These are phyloP conservation scores for Rhagologus leucostigma DNA, from an alignment of 2,113 vertebrate species.

Conservation along the genomic window DNA sequence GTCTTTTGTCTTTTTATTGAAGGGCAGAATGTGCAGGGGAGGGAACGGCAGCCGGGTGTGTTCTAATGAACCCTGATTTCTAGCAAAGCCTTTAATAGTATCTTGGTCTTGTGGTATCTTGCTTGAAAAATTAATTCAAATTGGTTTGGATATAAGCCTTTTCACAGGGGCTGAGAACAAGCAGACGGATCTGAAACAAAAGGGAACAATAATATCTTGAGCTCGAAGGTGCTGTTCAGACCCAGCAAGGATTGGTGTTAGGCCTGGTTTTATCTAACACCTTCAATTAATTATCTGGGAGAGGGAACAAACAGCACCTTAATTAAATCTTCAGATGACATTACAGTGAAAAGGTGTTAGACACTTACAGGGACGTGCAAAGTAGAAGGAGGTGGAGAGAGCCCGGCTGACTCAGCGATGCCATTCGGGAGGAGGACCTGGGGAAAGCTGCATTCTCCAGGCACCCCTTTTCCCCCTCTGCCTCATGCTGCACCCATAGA, in stretches of 20 bases:
- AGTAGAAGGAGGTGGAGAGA: not conserved
- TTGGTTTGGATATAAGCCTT: constrained; percentile 38
- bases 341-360: constrained; percentile 57
- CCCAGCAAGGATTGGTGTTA: constrained; percentile 15
- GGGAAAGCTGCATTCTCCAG: not conserved
- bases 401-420: not conserved
- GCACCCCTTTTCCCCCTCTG: not conserved
- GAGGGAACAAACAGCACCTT: constrained; percentile 58
- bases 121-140: constrained; percentile 57
- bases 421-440: not conserved
- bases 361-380: not conserved
- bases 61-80: constrained; percentile 42
- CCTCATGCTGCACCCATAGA: not conserved
- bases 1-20: constrained; percentile 10
- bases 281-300: constrained; percentile 65
- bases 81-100: constrained; percentile 49
- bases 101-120: constrained; percentile 3
- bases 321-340: constrained; percentile 69
- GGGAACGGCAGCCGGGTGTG: not conserved
- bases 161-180: constrained; percentile 21
- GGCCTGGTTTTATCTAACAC: constrained; percentile 55
- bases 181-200: constrained; percentile 47
- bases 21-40: not conserved
- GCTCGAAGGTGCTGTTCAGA: constrained; percentile 3
- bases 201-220: constrained; percentile 43